These are phyloP conservation scores for Drosophila lini DNA, from an alignment of 1,140 invertebrate genomes.

Conservation along the genomic window DNA sequence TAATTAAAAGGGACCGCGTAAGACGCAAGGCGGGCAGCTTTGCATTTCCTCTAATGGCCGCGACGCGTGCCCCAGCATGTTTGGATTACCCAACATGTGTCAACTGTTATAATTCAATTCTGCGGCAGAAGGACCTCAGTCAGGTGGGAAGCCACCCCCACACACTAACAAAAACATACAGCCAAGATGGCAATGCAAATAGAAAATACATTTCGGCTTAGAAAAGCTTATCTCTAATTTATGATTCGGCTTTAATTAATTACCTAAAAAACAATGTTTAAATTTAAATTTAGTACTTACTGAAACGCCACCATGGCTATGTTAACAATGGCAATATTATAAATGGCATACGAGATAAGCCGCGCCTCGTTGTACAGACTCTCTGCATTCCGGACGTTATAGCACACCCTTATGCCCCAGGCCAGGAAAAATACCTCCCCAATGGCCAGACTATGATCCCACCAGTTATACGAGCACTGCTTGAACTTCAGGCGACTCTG, in stretches of 20 bases:
- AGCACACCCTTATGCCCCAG: slow-evolving; percentile 96
- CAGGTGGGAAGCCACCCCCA: slow-evolving; percentile 4
- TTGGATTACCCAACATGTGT: slow-evolving; percentile 58
- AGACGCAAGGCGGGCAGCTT: slow-evolving; percentile 23
- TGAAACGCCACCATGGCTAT: slow-evolving; percentile 95
- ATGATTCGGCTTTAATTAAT: neutral
- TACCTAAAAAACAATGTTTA: neutral
- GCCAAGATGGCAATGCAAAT: neutral
- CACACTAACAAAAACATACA: neutral
- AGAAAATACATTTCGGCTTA: neutral
- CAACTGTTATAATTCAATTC: slow-evolving; percentile 63
- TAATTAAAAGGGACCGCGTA: slow-evolving; percentile 68
- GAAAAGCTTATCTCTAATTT: neutral
- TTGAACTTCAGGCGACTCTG: slow-evolving; percentile 91
- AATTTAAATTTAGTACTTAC: slow-evolving; percentile 88
- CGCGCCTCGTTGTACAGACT: slow-evolving; percentile 96
- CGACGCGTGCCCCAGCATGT: slow-evolving; percentile 34
- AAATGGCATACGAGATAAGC: slow-evolving; percentile 96
- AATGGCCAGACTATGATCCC: slow-evolving; percentile 95
- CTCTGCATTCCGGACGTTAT: slow-evolving; percentile 95
- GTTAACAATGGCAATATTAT: slow-evolving; percentile 96
- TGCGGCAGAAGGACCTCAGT: slow-evolving; percentile 1
- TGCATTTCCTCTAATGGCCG: slow-evolving; percentile 45
- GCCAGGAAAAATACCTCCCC: slow-evolving; percentile 94
- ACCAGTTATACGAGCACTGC: slow-evolving; percentile 96